phyloP scores from a whole-genome alignment of 2,888 invertebrate species.

The Biston stratarius region DNA sequence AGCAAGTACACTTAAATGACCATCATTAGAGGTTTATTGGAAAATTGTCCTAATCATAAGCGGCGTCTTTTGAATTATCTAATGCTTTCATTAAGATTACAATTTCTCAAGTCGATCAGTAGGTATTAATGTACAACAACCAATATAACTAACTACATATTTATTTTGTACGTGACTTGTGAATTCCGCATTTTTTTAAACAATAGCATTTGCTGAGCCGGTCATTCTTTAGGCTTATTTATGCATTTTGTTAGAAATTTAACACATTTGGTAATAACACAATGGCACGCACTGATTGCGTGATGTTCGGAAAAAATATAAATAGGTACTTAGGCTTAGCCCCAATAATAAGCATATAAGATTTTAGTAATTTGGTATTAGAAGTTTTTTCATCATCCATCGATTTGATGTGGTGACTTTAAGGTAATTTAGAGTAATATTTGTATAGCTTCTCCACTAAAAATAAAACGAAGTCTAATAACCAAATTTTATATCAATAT shows the following conservation, averaged over 20 bases:
- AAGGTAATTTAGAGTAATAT: too few relatives aligned
- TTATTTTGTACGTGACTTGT: constrained; percentile 40
- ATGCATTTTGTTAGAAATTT: constrained; percentile 41
- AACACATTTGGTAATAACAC: constrained; percentile 30
- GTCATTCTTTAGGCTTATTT: constrained; percentile 48
- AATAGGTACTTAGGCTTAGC: not conserved
- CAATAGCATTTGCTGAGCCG: constrained; percentile 32
- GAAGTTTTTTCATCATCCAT: too few relatives aligned
- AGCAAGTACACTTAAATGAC: constrained; percentile 25
- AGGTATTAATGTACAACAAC: constrained; percentile 13
- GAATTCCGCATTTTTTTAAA: constrained; percentile 45
- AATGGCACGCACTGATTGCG: constrained; percentile 40
- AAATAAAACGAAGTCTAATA: too few relatives aligned
- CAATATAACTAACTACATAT: constrained; percentile 27
- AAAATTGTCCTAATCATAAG: constrained; percentile 47
- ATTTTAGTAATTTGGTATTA: too few relatives aligned
- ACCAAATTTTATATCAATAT: too few relatives aligned
- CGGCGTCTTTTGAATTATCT: constrained; percentile 52
- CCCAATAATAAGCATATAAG: too few relatives aligned
- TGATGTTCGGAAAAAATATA: constrained; percentile 14
- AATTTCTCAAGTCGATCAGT: not conserved
- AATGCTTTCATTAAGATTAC: constrained; percentile 42
- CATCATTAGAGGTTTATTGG: constrained; percentile 42
- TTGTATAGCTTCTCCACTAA: too few relatives aligned
- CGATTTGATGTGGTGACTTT: too few relatives aligned